A percentile compares a stretch with the other conserved stretches of the same genome.
Conservation (phyloP, 2,797 vertebrate genomes). For the Galagoides demidoff region DNA sequence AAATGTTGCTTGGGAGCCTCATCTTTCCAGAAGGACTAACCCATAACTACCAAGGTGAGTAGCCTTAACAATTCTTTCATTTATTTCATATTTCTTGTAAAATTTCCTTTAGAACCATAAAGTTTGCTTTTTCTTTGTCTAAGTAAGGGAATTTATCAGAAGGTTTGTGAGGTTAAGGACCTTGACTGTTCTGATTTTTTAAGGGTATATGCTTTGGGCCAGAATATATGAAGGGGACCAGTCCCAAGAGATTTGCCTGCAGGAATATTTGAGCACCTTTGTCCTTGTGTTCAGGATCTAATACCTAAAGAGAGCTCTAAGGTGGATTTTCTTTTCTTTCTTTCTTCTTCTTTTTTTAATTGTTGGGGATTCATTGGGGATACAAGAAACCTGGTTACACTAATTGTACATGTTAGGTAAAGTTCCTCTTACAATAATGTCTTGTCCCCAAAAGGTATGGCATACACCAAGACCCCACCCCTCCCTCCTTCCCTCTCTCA, state of each 20-base stretch:
- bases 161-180: not conserved
- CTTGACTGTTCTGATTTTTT: not conserved
- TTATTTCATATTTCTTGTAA: not conserved
- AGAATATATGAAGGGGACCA: not conserved
- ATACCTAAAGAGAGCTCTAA: not conserved
- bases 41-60: not conserved
- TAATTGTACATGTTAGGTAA: too few relatives aligned
- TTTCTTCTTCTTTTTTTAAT: too few relatives aligned
- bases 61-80: too few relatives aligned
- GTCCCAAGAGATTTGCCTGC: not conserved
- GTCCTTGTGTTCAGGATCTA: not conserved
- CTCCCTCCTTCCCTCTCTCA: too few relatives aligned
- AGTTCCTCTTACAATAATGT: too few relatives aligned
- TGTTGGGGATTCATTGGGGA: too few relatives aligned
- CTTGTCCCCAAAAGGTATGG: too few relatives aligned
- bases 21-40: not conserved
- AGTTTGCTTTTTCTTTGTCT: not conserved
- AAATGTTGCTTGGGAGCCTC: not conserved
- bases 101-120: not conserved
- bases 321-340: too few relatives aligned
- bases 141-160: not conserved
- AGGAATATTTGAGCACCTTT: not conserved
- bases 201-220: too few relatives aligned
- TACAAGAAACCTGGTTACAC: too few relatives aligned
- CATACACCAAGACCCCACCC: too few relatives aligned